A percentile compares a stretch with the other conserved stretches of the same genome.
Conservation (phyloP, 2,888 invertebrate species). For the Desoria tigrina region DNA sequence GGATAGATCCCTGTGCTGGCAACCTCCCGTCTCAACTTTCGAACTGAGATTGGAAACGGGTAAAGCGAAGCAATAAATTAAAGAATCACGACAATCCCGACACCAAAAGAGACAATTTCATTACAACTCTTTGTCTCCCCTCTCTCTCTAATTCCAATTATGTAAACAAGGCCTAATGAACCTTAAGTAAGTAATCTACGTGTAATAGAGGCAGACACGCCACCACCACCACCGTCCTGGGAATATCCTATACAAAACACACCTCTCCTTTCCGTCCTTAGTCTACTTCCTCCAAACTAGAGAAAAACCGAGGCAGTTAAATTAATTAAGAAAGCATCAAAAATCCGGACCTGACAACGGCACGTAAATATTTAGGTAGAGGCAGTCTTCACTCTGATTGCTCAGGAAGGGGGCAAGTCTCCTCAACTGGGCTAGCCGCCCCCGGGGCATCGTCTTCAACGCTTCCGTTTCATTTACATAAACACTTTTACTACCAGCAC, state of each 20-base stretch:
- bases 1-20: too few species aligned
- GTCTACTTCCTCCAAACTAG: too few species aligned
- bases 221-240: too few species aligned
- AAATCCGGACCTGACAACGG: conserved; percentile 82
- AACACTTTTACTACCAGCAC: neutral
- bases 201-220: too few species aligned
- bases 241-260: too few species aligned
- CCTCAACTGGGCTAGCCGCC: conserved; percentile 82
- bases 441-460: conserved; percentile 80
- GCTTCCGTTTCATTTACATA: conserved; percentile 75
- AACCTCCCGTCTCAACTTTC: too few species aligned
- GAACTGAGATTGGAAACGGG: too few species aligned
- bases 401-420: conserved; percentile 81
- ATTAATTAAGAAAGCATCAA: conserved; percentile 1
- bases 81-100: too few species aligned
- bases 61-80: too few species aligned
- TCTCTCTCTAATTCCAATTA: neutral
- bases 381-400: conserved; percentile 94
- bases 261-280: too few species aligned
- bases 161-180: conserved; percentile 5
- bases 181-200: neutral
- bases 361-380: conserved; percentile 94
- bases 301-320: neutral
- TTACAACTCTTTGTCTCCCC: too few species aligned
- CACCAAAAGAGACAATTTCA: too few species aligned